These are phyloP conservation scores for Apamea anceps DNA, from an alignment of 2,888 invertebrate genomes.

Conservation along the genomic window DNA sequence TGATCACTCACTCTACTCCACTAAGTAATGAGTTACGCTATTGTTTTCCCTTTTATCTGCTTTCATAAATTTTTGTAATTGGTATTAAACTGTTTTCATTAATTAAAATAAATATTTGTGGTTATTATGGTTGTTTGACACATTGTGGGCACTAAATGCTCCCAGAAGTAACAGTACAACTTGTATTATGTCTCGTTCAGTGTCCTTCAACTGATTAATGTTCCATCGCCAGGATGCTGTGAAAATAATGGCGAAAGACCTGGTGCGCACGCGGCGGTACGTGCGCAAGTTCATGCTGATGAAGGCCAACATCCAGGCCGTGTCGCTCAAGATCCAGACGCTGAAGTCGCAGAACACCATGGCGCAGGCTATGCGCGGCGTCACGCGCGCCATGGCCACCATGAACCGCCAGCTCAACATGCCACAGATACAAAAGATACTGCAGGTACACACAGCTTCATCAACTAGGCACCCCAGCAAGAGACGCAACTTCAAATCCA, in stretches of 20 bases:
- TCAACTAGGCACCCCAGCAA: background rate
- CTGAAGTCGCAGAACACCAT: slow-evolving; percentile 99
- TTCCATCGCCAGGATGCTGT: slow-evolving; percentile 94
- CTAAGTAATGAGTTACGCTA: background rate
- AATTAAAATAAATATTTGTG: background rate
- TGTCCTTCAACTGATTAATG: background rate
- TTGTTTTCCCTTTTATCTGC: background rate
- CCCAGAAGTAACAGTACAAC: too few species aligned
- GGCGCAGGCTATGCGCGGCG: slow-evolving; percentile 99
- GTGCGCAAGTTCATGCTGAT: slow-evolving; percentile 99
- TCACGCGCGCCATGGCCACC: slow-evolving; percentile 99
- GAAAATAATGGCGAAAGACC: slow-evolving; percentile 99
- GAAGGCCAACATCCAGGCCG: slow-evolving; percentile 99
- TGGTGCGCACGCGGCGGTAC: slow-evolving; percentile 98
- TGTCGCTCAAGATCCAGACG: slow-evolving; percentile 99
- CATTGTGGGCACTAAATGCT: too few species aligned
- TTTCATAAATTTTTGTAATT: background rate
- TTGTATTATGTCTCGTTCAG: too few species aligned
- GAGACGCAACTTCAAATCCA: background rate
- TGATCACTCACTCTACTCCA: background rate
- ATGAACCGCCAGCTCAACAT: slow-evolving; percentile 99
- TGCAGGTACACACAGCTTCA: slow-evolving; percentile 80
- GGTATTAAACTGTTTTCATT: background rate
- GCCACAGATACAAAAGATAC: slow-evolving; percentile 99
- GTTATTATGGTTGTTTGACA: background rate